phyloP scores from a whole-genome alignment of 2,113 vertebrate genomes.

The Casuarius casuarius region DNA sequence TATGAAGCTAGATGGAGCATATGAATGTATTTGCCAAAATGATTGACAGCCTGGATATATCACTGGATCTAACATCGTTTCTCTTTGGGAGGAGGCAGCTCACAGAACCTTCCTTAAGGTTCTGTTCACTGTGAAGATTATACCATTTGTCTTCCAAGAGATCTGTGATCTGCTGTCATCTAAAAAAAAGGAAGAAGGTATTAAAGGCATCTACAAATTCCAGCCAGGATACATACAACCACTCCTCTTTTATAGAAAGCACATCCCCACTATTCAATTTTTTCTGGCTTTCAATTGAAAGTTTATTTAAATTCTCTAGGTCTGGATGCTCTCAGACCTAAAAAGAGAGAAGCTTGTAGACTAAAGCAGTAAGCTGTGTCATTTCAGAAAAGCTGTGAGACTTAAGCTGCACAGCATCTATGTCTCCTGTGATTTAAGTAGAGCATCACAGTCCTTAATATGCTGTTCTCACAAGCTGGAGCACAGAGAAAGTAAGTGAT shows the following conservation, averaged over 20 bases:
- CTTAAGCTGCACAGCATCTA: neutral
- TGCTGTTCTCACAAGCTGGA: neutral
- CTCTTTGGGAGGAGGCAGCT: neutral
- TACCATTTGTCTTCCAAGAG: neutral
- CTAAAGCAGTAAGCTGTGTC: neutral
- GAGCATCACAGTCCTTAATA: neutral
- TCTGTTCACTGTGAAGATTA: neutral
- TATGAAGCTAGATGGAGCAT: neutral
- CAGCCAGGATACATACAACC: neutral
- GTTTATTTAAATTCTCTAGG: neutral
- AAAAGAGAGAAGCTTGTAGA: neutral
- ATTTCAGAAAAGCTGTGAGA: neutral
- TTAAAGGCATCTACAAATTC: neutral
- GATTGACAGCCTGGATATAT: neutral
- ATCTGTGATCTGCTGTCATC: neutral
- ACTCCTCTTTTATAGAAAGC: neutral
- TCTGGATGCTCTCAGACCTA: neutral
- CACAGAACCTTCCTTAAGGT: neutral
- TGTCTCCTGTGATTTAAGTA: neutral
- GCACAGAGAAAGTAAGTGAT: neutral
- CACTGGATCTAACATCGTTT: neutral
- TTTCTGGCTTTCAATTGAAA: neutral
- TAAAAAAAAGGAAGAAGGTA: neutral
- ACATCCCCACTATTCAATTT: neutral
- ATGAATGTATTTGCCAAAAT: neutral